These are phyloP conservation scores for Cebuella pygmaea DNA, from an alignment of 2,797 vertebrate species.

Conservation along the genomic window DNA sequence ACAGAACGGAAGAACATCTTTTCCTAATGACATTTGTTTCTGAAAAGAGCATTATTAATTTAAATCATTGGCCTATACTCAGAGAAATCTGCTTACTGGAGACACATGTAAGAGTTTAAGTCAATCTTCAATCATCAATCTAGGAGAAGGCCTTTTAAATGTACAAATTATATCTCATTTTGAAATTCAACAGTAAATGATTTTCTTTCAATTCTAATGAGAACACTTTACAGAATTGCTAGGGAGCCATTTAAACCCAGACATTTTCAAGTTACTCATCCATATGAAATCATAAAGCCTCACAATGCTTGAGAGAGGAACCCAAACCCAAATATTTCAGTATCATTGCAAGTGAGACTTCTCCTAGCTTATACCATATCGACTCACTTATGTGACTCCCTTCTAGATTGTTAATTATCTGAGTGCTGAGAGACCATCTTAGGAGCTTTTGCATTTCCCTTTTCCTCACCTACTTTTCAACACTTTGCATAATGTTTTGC, in stretches of 20 bases:
- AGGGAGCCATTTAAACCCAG: background rate
- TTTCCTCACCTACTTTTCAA: background rate
- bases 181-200: slow-evolving; percentile 9
- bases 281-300: slow-evolving; percentile 30
- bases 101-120: background rate
- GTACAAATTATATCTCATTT: slow-evolving; percentile 12
- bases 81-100: slow-evolving; percentile 27
- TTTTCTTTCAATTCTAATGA: slow-evolving; percentile 23
- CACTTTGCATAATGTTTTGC: background rate
- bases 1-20: background rate
- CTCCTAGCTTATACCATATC: background rate
- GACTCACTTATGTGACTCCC: background rate
- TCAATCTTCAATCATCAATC: background rate
- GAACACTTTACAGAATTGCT: background rate
- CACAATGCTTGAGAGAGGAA: background rate
- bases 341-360: background rate
- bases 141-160: slow-evolving; percentile 44
- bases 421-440: background rate
- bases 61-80: background rate
- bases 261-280: slow-evolving; percentile 16
- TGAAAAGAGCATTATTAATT: background rate
- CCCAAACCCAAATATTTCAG: background rate
- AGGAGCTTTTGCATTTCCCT: background rate
- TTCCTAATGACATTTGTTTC: background rate
- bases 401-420: background rate